phyloP scores from a whole-genome alignment of 2,888 invertebrate species.

The Eupithecia vulgata region DNA sequence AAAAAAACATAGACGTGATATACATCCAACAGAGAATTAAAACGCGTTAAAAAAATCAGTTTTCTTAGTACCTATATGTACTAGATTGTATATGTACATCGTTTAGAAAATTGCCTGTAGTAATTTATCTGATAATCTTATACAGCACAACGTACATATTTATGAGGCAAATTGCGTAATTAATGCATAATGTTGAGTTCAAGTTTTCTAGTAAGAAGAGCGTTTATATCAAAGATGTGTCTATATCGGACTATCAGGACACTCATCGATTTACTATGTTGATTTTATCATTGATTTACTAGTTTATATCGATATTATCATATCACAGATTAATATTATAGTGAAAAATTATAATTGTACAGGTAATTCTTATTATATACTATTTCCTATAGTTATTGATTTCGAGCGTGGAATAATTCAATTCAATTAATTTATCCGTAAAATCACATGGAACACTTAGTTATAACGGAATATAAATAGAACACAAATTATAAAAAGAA shows the following conservation, averaged over 20 bases:
- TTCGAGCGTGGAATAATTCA: not conserved
- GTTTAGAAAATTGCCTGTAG: not conserved
- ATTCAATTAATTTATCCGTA: not conserved
- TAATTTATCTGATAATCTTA: slow-evolving; percentile 9
- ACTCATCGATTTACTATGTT: not conserved
- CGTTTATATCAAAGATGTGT: slow-evolving; percentile 1
- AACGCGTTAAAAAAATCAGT: no score
- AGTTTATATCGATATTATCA: not conserved
- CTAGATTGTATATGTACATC: no score
- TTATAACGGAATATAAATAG: no score
- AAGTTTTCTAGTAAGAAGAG: slow-evolving; percentile 4
- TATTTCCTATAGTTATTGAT: not conserved
- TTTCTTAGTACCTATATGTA: no score
- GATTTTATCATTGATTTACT: not conserved
- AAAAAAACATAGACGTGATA: not conserved
- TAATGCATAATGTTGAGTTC: slow-evolving; percentile 7
- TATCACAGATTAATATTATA: not conserved
- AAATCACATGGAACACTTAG: not conserved
- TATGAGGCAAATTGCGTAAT: slow-evolving; percentile 13
- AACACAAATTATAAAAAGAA: not conserved
- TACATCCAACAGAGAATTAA: not conserved
- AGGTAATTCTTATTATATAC: no score
- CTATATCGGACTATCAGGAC: not conserved
- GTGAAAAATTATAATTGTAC: not conserved
- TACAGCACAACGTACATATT: slow-evolving; percentile 9